Base-by-base conservation (phyloP, 2,888 invertebrate genomes). In the Phyllotreta cruciferae region DNA sequence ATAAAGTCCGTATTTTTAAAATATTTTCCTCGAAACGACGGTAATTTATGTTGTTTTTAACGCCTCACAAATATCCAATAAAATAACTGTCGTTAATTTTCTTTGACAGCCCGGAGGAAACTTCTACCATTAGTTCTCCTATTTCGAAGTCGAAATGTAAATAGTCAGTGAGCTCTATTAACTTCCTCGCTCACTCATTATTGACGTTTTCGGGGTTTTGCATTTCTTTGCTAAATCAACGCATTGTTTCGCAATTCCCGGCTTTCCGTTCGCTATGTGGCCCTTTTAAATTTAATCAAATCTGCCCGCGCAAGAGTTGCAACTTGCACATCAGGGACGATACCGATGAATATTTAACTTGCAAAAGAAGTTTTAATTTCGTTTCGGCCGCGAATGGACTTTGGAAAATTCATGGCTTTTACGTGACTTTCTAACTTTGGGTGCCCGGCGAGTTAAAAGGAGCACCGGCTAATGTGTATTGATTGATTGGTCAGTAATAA, bases 281-380 rank as follows among this genome's bases (percentile, higher is more conserved):
- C 24, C n/a, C 24, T 24, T 55, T 24, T 24, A 63, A 62, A 66
- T 70, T 67, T 64, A 68, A 68, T 70, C 58, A 68, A 70, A 68
- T 66, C 61, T 65, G 54, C 42, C 41, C 53, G 36, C 10, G 47
- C 53, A 41, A 62, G 65, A 58, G 66, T 62, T 56, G 60, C 24
- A 24, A 24, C 24, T 24, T 24, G 24, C 24, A 24, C 24, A 24
- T 24, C 24, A 62, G 61, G 60, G 54, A 63, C 58, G 60, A 44
- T 41, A 37, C 57, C 24, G 24, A 24, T 64, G 64, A 64, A 67
- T 67, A 64, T 62, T 64, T 64, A 64, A 67, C 60, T 64, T 64
- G 60, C 39, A 54, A 54, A 52, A 10, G 52, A 54, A 64, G 62
- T 63, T 63, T 67, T 63, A 62, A 67, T 66, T 64, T 53, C 50